A percentile compares a stretch with the other conserved stretches of the same genome.
Conservation (phyloP, 2,888 invertebrate species). For the Melinaea menophilus region DNA sequence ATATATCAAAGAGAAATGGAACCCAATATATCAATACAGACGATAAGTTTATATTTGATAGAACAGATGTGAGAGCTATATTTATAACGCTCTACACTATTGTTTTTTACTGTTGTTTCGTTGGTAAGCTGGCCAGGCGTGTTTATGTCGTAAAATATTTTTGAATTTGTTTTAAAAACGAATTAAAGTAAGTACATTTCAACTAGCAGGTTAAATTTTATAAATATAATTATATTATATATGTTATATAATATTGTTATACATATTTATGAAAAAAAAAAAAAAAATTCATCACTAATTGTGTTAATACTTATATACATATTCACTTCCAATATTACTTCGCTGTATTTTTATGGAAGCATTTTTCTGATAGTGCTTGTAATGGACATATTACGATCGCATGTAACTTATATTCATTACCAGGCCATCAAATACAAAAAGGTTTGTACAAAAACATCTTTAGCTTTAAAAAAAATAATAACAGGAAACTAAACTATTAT, state of each 20-base stretch:
- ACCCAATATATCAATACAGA: slow-evolving; percentile 49
- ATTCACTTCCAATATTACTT: neutral
- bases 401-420: too few species aligned
- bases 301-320: too few species aligned
- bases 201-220: neutral
- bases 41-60: slow-evolving; percentile 86
- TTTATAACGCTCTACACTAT: slow-evolving; percentile 86
- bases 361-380: too few species aligned
- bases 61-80: slow-evolving; percentile 83
- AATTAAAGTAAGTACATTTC: neutral
- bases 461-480: too few species aligned
- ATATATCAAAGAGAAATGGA: slow-evolving; percentile 46
- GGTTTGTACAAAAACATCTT: too few species aligned
- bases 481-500: too few species aligned
- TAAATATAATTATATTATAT: neutral
- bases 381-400: too few species aligned
- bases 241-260: too few species aligned
- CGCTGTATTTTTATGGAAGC: too few species aligned
- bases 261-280: too few species aligned
- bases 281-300: too few species aligned
- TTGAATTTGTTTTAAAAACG: neutral
- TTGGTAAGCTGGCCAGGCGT: slow-evolving; percentile 80
- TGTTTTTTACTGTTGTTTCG: slow-evolving; percentile 89
- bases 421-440: too few species aligned
- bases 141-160: slow-evolving; percentile 13